Conservation (phyloP, 2,888 invertebrate species). For the Diplolepis rosae region DNA sequence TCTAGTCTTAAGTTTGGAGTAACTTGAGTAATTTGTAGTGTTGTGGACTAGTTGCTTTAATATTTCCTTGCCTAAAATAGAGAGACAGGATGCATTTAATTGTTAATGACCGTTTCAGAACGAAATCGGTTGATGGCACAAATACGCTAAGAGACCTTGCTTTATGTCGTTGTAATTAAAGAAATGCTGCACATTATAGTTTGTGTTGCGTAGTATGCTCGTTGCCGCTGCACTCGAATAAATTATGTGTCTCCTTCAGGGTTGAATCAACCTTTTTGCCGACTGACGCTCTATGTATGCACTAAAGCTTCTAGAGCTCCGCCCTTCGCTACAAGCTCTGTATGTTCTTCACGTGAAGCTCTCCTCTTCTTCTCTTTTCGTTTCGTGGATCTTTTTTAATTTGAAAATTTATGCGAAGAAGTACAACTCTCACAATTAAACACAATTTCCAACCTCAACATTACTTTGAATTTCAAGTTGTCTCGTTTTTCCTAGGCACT, state of each 20-base stretch:
- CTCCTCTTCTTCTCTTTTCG: constrained; percentile 8
- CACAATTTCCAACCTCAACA: neutral
- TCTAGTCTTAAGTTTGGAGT: constrained; percentile 3
- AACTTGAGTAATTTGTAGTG: constrained; percentile 2
- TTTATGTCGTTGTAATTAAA: constrained; percentile 16
- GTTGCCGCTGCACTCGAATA: constrained; percentile 15
- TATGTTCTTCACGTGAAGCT: constrained; percentile 20
- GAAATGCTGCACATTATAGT: constrained; percentile 19
- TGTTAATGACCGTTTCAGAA: neutral
- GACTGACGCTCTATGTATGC: neutral
- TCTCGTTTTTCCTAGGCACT: too few relatives aligned
- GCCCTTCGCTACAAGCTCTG: neutral
- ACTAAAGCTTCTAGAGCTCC: constrained; percentile 12
- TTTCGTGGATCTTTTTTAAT: constrained; percentile 18
- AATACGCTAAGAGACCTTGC: neutral
- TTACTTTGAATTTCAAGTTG: neutral
- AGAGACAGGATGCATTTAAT: constrained; percentile 12
- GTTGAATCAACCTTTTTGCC: constrained; percentile 31
- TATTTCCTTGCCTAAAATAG: constrained; percentile 14
- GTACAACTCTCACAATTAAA: neutral
- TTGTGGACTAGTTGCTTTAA: neutral
- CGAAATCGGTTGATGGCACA: neutral
- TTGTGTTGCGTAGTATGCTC: neutral
- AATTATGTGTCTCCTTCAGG: constrained; percentile 25
- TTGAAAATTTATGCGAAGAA: constrained; percentile 15